These are phyloP conservation scores for Idaea biselata DNA, from an alignment of 2,888 invertebrate species.

Conservation along the genomic window DNA sequence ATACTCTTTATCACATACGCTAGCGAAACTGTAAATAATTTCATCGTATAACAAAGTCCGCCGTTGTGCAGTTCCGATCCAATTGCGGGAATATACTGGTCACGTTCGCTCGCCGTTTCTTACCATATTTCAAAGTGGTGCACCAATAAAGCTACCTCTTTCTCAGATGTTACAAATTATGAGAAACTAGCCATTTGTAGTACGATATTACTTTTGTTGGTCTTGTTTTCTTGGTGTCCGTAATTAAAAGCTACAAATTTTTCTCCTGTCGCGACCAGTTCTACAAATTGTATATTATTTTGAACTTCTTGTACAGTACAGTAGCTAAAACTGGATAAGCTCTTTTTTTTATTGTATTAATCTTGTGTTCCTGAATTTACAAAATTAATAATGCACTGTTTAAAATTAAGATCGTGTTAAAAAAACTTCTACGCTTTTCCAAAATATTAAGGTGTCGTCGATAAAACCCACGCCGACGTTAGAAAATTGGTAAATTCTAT, in stretches of 20 bases:
- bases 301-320: background rate
- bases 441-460: too few species aligned
- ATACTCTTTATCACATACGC: background rate
- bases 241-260: background rate
- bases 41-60: background rate
- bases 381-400: background rate
- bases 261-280: background rate
- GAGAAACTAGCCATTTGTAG: background rate
- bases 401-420: background rate
- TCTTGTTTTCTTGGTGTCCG: background rate
- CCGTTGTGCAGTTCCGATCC: background rate
- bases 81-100: constrained; percentile 37
- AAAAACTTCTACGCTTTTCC: too few species aligned
- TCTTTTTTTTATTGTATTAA: background rate
- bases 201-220: background rate
- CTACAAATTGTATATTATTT: background rate
- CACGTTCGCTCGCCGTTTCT: constrained; percentile 54
- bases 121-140: constrained; percentile 59
- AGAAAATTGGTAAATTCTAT: too few species aligned
- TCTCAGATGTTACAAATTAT: constrained; percentile 3
- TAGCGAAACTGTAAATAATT: background rate
- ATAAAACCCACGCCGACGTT: too few species aligned
- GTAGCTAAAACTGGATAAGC: background rate
- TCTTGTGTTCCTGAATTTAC: background rate
- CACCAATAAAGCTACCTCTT: constrained; percentile 50